A percentile compares a stretch with the other conserved stretches of the same genome.
phyloP scores from a whole-genome alignment of 2,113 vertebrate genomes.

The Gulo gulo region DNA sequence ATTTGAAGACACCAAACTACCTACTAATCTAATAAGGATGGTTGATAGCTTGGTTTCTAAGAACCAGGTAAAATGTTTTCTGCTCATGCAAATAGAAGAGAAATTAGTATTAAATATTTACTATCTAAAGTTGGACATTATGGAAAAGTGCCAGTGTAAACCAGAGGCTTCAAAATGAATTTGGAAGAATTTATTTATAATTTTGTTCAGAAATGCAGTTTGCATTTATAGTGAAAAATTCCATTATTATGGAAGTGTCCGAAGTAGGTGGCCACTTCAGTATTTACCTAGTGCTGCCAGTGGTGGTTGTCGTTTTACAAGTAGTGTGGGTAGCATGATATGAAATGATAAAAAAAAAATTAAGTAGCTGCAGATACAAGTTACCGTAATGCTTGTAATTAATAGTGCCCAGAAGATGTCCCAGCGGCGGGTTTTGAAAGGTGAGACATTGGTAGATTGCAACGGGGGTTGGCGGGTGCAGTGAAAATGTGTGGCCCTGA shows the following conservation, averaged over 20 bases:
- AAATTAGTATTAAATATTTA: constrained; percentile 53
- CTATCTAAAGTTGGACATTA: constrained; percentile 46
- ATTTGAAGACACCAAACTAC: constrained; percentile 15
- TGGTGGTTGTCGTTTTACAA: constrained; percentile 33
- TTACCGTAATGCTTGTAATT: neutral
- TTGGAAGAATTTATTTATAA: constrained; percentile 9
- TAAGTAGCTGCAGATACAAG: neutral
- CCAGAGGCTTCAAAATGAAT: constrained; percentile 9
- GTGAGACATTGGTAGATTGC: neutral
- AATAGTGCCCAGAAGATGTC: neutral
- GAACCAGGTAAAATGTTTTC: constrained; percentile 18
- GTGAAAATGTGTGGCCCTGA: neutral
- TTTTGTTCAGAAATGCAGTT: neutral
- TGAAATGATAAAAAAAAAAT: constrained; percentile 22
- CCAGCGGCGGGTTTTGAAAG: constrained; percentile 12
- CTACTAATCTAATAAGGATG: neutral
- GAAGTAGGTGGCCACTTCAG: constrained; percentile 2
- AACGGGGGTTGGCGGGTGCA: neutral
- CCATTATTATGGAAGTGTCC: neutral
- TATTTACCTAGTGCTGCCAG: neutral
- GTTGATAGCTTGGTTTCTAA: constrained; percentile 2
- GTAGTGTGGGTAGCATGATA: neutral
- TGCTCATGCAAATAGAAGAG: constrained; percentile 36
- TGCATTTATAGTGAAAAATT: constrained; percentile 31
- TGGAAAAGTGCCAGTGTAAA: constrained; percentile 13